Conservation (phyloP, 2,888 invertebrate species). For the Cordilura impudica region DNA sequence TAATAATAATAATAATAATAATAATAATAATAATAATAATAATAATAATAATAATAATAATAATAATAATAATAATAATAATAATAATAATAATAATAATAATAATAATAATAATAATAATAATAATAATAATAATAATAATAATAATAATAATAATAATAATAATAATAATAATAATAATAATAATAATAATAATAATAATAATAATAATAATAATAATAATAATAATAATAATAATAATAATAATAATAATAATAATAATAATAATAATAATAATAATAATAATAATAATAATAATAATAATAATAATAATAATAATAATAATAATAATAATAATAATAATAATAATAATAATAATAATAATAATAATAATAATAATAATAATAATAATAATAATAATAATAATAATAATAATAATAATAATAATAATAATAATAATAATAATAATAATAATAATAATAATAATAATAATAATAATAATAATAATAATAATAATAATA, state of each 20-base stretch:
- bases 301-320: background rate
- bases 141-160: slow-evolving; percentile 1
- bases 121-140: background rate
- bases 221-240: background rate
- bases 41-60: no score
- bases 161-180: background rate
- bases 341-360: no score
- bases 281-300: background rate
- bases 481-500: no score
- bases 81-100: slow-evolving; percentile 1
- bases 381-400: no score
- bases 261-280: background rate
- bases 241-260: background rate
- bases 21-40: background rate
- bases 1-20: background rate
- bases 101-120: background rate
- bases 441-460: no score
- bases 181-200: background rate
- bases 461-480: no score
- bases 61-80: background rate
- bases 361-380: no score
- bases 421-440: no score
- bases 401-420: no score
- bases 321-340: slow-evolving; percentile 1
- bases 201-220: slow-evolving; percentile 1